Percentiles rank a stretch among this genome's conserved stretches.
Conservation (phyloP, 2,797 vertebrate species). For the Cuniculus paca region DNA sequence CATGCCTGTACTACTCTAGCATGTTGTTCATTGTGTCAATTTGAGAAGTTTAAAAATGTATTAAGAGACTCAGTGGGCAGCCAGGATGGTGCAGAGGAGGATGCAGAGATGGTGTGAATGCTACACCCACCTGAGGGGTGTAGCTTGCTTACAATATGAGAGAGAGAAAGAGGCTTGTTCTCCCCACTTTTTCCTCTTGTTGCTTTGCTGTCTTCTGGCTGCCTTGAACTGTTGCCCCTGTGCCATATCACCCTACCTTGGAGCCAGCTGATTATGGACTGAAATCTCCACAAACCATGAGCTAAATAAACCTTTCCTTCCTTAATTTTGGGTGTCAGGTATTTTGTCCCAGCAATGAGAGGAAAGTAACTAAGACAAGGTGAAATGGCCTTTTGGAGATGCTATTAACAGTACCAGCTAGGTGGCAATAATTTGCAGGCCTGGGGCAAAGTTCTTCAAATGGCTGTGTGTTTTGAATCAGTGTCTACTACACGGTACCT, state of each 20-base stretch:
- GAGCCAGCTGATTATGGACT: background rate
- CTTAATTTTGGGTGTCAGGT: background rate
- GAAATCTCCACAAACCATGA: background rate
- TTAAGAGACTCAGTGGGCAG: background rate
- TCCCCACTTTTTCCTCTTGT: background rate
- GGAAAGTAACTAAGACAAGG: background rate
- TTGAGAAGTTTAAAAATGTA: background rate
- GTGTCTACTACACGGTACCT: background rate
- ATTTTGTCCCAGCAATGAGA: background rate
- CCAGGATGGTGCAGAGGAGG: background rate
- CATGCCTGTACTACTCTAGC: background rate
- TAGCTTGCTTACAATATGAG: background rate
- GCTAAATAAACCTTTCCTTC: background rate
- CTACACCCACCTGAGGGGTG: background rate
- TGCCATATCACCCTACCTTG: background rate
- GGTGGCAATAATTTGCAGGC: background rate
- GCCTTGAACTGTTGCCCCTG: background rate
- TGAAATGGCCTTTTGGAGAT: background rate
- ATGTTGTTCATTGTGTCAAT: background rate
- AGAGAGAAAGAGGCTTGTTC: no score
- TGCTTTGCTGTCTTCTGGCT: background rate
- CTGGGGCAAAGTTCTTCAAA: background rate
- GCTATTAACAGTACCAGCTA: background rate
- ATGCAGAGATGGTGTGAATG: background rate
- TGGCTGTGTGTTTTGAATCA: background rate